Evolutionary conservation across 2,797 vertebrate genomes (phyloP).

Genomic region (Anguilla pacifica): DNA sequence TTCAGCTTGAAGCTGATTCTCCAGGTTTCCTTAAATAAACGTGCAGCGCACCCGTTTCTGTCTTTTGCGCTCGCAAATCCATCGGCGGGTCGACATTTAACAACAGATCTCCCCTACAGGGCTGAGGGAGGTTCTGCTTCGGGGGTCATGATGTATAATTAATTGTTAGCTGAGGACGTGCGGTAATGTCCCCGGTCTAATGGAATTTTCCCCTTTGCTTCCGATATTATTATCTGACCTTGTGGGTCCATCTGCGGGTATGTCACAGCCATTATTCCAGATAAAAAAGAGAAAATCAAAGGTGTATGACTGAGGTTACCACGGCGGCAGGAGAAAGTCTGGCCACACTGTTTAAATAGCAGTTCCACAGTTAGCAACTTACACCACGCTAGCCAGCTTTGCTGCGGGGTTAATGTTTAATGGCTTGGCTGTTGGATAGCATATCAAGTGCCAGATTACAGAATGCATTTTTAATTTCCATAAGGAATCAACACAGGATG

Average conservation of each 20-base stretch:
- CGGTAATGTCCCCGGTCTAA: neutral
- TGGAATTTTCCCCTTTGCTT: neutral
- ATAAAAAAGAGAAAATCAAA: neutral
- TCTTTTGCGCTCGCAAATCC: neutral
- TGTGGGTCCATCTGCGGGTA: neutral
- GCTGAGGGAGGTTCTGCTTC: constrained; percentile 9
- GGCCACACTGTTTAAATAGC: neutral
- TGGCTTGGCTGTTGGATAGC: constrained; percentile 44
- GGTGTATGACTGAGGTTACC: neutral
- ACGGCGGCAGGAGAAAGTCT: neutral
- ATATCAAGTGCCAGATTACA: constrained; percentile 40
- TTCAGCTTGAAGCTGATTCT: neutral
- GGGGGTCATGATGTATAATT: constrained; percentile 42
- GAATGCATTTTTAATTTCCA: neutral
- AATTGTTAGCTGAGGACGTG: constrained; percentile 11
- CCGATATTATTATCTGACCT: neutral
- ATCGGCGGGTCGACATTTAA: neutral
- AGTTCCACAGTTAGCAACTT: constrained; percentile 23
- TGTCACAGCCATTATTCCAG: neutral
- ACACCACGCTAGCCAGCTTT: neutral
- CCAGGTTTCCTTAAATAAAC: neutral
- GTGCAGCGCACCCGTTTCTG: neutral
- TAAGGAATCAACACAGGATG: constrained; percentile 15
- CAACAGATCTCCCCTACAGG: neutral
- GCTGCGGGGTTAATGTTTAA: constrained; percentile 54